phyloP scores from a whole-genome alignment of 1,140 invertebrate species.

The Euschistus heros region DNA sequence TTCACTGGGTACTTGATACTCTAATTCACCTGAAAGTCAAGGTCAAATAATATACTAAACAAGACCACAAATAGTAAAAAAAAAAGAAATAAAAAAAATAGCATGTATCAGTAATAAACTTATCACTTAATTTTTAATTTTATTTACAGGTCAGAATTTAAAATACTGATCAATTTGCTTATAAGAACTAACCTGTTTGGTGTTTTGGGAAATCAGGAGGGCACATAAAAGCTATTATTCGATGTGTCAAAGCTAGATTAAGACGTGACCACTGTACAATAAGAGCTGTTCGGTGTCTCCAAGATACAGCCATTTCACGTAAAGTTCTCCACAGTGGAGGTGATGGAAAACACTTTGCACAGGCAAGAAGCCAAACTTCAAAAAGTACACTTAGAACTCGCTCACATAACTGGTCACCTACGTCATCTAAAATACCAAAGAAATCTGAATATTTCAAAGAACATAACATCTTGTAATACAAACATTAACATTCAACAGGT shows the following conservation, averaged over 20 bases:
- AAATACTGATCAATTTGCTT: too few relatives aligned
- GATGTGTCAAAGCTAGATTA: constrained; percentile 75
- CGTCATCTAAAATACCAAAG: constrained; percentile 55
- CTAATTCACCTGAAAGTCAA: constrained; percentile 60
- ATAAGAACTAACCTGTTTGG: constrained; percentile 57
- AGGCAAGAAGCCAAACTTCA: constrained; percentile 90
- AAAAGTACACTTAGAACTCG: constrained; percentile 85
- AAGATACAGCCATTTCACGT: constrained; percentile 79
- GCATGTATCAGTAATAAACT: too few relatives aligned
- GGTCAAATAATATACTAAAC: constrained; percentile 29
- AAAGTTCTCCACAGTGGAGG: constrained; percentile 94
- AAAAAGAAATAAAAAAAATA: too few relatives aligned
- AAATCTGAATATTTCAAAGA: background rate
- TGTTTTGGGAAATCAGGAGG: constrained; percentile 75
- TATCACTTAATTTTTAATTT: too few relatives aligned
- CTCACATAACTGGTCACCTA: constrained; percentile 89
- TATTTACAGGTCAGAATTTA: too few relatives aligned
- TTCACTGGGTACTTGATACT: constrained; percentile 64
- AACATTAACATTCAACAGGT: too few relatives aligned
- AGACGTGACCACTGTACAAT: constrained; percentile 93
- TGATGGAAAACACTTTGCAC: constrained; percentile 74
- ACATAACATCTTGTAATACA: too few relatives aligned
- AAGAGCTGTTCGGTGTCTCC: constrained; percentile 84
- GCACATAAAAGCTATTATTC: constrained; percentile 78
- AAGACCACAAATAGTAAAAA: too few relatives aligned